Conservation (phyloP, 2,113 vertebrate species). For the Sisor rabdophorus region DNA sequence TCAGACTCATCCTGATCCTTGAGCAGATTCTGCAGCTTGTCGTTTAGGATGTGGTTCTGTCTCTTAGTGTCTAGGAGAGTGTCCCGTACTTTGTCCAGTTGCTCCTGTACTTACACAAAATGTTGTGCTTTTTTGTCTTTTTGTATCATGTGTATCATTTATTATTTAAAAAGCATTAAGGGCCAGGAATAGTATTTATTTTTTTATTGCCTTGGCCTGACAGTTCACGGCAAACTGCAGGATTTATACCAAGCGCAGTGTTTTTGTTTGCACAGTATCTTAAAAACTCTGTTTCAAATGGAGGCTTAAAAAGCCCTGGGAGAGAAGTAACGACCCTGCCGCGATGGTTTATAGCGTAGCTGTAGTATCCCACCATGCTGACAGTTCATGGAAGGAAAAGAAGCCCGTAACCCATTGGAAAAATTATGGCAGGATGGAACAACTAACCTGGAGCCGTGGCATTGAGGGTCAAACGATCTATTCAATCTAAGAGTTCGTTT, state of each 20-base stretch:
- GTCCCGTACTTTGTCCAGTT: slow-evolving; percentile 63
- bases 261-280: slow-evolving; percentile 64
- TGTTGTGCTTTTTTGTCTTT: background rate
- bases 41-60: slow-evolving; percentile 63
- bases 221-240: slow-evolving; percentile 43
- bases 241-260: slow-evolving; percentile 56
- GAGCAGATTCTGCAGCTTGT: slow-evolving; percentile 61
- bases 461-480: slow-evolving; percentile 28
- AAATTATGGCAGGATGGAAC: slow-evolving; percentile 45
- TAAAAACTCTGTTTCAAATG: slow-evolving; percentile 54
- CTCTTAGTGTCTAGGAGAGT: slow-evolving; percentile 68
- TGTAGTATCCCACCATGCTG: slow-evolving; percentile 45
- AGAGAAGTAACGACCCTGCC: slow-evolving; percentile 60
- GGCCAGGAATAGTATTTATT: slow-evolving; percentile 10
- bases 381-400: slow-evolving; percentile 48
- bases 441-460: slow-evolving; percentile 48
- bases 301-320: slow-evolving; percentile 54
- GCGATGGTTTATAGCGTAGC: slow-evolving; percentile 53
- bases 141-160: background rate
- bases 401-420: slow-evolving; percentile 37
- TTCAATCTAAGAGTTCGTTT: slow-evolving; percentile 54
- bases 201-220: slow-evolving; percentile 47
- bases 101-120: slow-evolving; percentile 61
- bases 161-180: slow-evolving; percentile 3
- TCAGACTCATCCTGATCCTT: slow-evolving; percentile 60